These are phyloP conservation scores for Myxocyprinus asiaticus DNA, from an alignment of 2,113 vertebrate species.

Conservation along the genomic window DNA sequence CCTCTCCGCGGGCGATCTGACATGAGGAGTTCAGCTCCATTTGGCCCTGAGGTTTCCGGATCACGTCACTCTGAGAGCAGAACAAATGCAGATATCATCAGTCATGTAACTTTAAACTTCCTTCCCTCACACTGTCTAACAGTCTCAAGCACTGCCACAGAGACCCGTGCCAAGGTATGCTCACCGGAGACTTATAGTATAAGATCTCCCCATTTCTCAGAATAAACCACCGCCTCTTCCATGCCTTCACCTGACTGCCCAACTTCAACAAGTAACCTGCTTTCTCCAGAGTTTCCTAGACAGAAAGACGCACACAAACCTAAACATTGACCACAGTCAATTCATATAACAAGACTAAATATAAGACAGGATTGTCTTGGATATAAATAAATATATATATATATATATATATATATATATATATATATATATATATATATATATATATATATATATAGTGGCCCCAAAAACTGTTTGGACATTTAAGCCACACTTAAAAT, in stretches of 20 bases:
- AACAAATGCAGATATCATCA: conserved; percentile 36
- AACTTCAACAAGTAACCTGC: conserved; percentile 89
- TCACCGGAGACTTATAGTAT: conserved; percentile 91
- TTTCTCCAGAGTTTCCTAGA: conserved; percentile 85
- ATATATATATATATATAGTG: too few species aligned
- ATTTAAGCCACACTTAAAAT: too few species aligned
- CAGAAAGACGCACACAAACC: neutral
- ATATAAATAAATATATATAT: too few species aligned
- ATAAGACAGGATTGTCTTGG: too few species aligned
- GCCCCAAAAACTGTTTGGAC: too few species aligned
- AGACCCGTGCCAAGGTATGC: conserved; percentile 54
- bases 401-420: too few species aligned
- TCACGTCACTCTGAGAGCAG: conserved; percentile 81
- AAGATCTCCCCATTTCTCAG: conserved; percentile 85
- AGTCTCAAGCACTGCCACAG: neutral
- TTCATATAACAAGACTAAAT: too few species aligned
- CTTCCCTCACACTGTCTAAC: conserved; percentile 20
- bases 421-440: too few species aligned
- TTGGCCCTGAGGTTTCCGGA: conserved; percentile 87
- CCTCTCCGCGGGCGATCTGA: conserved; percentile 83
- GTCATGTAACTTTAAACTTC: conserved; percentile 26
- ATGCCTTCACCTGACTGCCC: conserved; percentile 84
- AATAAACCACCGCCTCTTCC: conserved; percentile 91
- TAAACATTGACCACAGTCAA: neutral
- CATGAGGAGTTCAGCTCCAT: conserved; percentile 85